Evolutionary conservation across 2,888 invertebrate species (phyloP).

Genomic region (Terebella lapidaria): DNA sequence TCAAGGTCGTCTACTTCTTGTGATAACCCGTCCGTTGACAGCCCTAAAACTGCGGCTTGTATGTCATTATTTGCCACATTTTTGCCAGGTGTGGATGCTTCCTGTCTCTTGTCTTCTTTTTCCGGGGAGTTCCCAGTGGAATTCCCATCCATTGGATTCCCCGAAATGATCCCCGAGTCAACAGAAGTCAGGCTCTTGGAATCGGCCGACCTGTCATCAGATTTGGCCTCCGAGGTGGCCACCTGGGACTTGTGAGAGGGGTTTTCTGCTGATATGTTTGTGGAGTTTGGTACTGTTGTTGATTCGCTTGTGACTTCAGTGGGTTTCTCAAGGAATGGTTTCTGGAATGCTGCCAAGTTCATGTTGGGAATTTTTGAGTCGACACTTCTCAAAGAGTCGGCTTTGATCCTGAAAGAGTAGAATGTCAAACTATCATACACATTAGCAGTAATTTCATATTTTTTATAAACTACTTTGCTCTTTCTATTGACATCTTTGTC

Average conservation of each 20-base stretch:
- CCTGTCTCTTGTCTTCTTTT: not conserved
- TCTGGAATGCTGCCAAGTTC: slow-evolving; percentile 63
- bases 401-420: slow-evolving; percentile 46
- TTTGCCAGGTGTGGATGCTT: not conserved
- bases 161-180: slow-evolving; percentile 6
- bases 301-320: not conserved
- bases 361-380: slow-evolving; percentile 79
- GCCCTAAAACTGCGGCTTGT: not conserved
- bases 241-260: not conserved
- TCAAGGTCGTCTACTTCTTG: not conserved
- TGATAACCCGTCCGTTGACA: not conserved
- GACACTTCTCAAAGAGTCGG: slow-evolving; percentile 59
- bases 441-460: too few species aligned
- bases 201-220: not conserved
- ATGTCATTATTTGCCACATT: not conserved
- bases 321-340: slow-evolving; percentile 10
- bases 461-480: too few species aligned
- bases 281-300: not conserved
- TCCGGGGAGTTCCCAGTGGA: not conserved
- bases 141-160: not conserved
- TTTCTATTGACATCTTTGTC: too few species aligned
- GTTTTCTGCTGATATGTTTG: not conserved
- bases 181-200: slow-evolving; percentile 5
- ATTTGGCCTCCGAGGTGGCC: not conserved
- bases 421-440: too few species aligned